Conservation (phyloP, 92 coral and sea anemone species). For the Scolanthus callimorphus region DNA sequence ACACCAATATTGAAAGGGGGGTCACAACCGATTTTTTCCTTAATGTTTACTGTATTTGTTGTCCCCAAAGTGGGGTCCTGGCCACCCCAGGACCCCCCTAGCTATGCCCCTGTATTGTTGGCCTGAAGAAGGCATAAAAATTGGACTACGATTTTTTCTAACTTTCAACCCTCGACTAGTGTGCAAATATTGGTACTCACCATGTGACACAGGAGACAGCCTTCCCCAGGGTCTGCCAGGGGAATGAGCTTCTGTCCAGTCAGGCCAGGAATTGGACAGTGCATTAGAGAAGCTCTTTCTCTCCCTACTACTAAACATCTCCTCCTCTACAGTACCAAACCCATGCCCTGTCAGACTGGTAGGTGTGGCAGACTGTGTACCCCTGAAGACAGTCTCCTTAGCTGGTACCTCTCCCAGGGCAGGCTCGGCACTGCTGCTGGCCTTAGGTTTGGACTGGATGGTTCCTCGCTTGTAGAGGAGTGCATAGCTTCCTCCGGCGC, state of each 20-base stretch:
- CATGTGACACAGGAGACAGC: conserved; percentile 77
- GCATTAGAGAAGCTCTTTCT: conserved; percentile 55
- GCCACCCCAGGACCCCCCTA: no score
- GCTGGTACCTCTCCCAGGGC: conserved; percentile 54
- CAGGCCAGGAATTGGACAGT: conserved; percentile 85
- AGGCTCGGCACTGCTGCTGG: conserved; percentile 79
- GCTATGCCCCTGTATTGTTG: no score
- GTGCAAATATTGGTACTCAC: conserved; percentile 48
- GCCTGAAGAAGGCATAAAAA: no score
- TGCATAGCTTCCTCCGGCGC: conserved; percentile 78
- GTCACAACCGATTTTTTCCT: no score
- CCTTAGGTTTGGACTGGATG: conserved; percentile 63
- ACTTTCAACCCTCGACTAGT: no score
- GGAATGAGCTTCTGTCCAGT: conserved; percentile 70
- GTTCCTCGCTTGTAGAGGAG: conserved; percentile 81
- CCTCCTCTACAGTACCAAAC: conserved; percentile 60
- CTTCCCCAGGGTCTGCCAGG: conserved; percentile 75
- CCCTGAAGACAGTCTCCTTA: conserved; percentile 53
- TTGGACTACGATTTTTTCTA: no score
- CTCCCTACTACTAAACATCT: conserved; percentile 28
- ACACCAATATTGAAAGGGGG: no score
- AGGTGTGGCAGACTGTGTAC: conserved; percentile 78
- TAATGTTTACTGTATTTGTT: no score
- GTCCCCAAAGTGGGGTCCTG: no score
- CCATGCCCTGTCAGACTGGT: conserved; percentile 55